These are phyloP conservation scores for Saccopteryx bilineata DNA, from an alignment of 2,113 vertebrate species.

Conservation along the genomic window DNA sequence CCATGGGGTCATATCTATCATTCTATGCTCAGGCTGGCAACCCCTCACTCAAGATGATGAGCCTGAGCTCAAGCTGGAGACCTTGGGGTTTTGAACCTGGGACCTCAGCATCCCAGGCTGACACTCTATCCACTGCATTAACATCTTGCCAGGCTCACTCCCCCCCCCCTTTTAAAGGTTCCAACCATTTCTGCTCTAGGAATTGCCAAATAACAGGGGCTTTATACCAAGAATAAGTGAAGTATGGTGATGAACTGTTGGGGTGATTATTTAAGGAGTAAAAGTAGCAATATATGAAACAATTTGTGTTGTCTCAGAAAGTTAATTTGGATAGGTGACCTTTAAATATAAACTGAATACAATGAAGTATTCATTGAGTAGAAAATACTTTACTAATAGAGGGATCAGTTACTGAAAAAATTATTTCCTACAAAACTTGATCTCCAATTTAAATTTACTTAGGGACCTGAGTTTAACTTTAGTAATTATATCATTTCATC, in stretches of 20 bases:
- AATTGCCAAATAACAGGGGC: background rate
- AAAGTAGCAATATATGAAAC: background rate
- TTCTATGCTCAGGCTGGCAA: too few species aligned
- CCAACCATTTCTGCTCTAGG: background rate
- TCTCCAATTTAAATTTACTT: constrained; percentile 51
- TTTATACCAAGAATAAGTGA: constrained; percentile 42
- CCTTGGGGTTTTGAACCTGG: too few species aligned
- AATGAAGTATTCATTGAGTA: constrained; percentile 18
- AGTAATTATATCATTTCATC: constrained; percentile 24
- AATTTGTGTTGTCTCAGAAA: constrained; percentile 18
- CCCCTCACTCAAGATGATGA: too few species aligned
- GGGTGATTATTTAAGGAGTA: background rate
- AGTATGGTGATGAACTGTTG: background rate
- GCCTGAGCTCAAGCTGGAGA: too few species aligned
- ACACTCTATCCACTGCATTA: too few species aligned
- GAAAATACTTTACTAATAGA: constrained; percentile 51
- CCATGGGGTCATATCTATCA: too few species aligned
- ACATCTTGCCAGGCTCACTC: too few species aligned
- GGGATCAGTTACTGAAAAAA: background rate
- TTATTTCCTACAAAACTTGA: constrained; percentile 56
- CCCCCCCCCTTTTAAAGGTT: background rate
- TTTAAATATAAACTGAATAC: constrained; percentile 17
- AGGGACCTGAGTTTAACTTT: constrained; percentile 25
- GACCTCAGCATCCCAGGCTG: too few species aligned
- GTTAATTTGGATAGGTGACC: constrained; percentile 23